Evolutionary conservation across 2,113 vertebrate species (phyloP).

Genomic region (Arenaria interpres): DNA sequence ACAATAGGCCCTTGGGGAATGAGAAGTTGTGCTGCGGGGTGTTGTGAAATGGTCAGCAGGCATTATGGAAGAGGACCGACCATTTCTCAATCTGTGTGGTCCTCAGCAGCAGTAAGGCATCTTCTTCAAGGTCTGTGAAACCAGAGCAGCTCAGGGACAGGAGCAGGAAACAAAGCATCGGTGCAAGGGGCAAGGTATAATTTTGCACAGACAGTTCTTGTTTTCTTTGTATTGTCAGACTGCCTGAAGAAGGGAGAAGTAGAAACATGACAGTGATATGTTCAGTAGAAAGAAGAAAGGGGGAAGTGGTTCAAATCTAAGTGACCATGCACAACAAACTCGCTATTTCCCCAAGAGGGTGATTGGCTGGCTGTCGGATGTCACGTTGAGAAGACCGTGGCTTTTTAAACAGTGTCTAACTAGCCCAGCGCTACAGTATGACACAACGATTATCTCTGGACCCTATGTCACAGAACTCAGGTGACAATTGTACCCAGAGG

Average conservation of each 20-base stretch:
- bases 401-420: background rate
- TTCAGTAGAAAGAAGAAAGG: background rate
- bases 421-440: background rate
- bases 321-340: too few relatives aligned
- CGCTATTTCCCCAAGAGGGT: background rate
- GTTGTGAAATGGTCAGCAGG: background rate
- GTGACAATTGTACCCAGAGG: background rate
- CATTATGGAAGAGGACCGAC: background rate
- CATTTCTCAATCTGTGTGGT: background rate
- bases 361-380: background rate
- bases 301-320: constrained; percentile 1
- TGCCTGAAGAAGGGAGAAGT: background rate
- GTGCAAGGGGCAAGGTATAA: background rate
- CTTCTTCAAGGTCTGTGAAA: background rate
- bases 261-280: background rate
- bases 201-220: background rate
- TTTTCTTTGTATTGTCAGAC: background rate
- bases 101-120: background rate
- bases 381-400: background rate
- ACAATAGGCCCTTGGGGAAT: background rate
- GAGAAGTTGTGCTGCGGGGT: background rate
- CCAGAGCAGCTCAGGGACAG: background rate
- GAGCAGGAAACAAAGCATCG: background rate
- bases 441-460: background rate
- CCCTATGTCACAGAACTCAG: background rate